Evolutionary conservation across 2,113 vertebrate genomes (phyloP).

Genomic region (Leuciscus idus): DNA sequence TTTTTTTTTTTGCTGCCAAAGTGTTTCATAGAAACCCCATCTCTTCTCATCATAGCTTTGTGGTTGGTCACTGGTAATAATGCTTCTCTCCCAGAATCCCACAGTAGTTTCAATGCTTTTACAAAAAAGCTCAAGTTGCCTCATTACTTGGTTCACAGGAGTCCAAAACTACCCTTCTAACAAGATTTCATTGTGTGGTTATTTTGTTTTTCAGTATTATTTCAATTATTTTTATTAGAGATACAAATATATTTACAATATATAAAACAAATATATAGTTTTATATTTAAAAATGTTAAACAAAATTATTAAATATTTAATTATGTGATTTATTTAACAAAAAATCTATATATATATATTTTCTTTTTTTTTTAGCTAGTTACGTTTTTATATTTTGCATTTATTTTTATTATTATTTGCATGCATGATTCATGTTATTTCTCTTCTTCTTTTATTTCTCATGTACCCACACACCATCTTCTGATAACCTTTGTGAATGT

Average conservation of each 20-base stretch:
- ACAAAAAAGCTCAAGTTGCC: neutral
- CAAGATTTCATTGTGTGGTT: neutral
- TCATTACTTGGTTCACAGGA: neutral
- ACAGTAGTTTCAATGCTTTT: neutral
- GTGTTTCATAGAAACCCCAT: neutral
- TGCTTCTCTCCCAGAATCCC: conserved; percentile 7
- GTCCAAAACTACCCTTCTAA: neutral
- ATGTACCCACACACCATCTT: conserved; percentile 32
- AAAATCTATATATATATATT: too few species aligned
- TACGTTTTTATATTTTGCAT: too few species aligned
- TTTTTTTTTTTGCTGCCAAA: neutral
- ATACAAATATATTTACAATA: neutral
- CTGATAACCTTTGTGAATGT: conserved; percentile 21
- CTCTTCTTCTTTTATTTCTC: conserved; percentile 31
- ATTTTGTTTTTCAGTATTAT: neutral
- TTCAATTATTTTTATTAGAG: neutral
- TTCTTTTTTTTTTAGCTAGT: too few species aligned
- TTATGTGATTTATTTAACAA: too few species aligned
- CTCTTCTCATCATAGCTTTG: conserved; percentile 17
- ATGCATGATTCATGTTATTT: conserved; percentile 25
- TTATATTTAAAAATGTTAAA: neutral
- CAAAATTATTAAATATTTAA: neutral
- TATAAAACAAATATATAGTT: neutral
- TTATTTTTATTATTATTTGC: conserved; percentile 17
- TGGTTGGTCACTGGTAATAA: neutral